phyloP scores from a whole-genome alignment of 2,797 vertebrate species.

The Intellagama lesueurii region DNA sequence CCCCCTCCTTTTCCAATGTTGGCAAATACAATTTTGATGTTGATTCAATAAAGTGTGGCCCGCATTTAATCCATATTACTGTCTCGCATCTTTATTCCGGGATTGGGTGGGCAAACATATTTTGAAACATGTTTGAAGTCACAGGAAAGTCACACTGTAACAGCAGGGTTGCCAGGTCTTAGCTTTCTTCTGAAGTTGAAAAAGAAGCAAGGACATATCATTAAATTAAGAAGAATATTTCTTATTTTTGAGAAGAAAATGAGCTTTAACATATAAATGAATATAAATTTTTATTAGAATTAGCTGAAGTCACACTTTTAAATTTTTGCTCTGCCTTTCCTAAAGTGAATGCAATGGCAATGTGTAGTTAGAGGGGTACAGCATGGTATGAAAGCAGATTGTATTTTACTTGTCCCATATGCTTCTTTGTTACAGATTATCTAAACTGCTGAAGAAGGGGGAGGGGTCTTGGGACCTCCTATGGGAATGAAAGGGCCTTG shows the following conservation, averaged over 20 bases:
- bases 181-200: neutral
- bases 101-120: neutral
- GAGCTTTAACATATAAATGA: neutral
- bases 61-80: too few relatives aligned
- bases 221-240: neutral
- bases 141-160: neutral
- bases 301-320: neutral
- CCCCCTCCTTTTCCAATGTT: too few relatives aligned
- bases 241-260: neutral
- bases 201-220: neutral
- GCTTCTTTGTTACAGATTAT: too few relatives aligned
- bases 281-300: neutral
- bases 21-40: too few relatives aligned
- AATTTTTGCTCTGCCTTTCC: neutral
- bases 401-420: neutral
- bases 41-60: too few relatives aligned
- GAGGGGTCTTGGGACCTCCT: too few relatives aligned
- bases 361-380: neutral
- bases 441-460: too few relatives aligned
- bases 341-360: neutral
- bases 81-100: too few relatives aligned
- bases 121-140: neutral
- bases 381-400: neutral
- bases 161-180: neutral
- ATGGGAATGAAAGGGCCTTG: too few relatives aligned